Evolutionary conservation across 2,113 vertebrate genomes (phyloP).

Genomic region (Speoplatyrhinus poulsoni): DNA sequence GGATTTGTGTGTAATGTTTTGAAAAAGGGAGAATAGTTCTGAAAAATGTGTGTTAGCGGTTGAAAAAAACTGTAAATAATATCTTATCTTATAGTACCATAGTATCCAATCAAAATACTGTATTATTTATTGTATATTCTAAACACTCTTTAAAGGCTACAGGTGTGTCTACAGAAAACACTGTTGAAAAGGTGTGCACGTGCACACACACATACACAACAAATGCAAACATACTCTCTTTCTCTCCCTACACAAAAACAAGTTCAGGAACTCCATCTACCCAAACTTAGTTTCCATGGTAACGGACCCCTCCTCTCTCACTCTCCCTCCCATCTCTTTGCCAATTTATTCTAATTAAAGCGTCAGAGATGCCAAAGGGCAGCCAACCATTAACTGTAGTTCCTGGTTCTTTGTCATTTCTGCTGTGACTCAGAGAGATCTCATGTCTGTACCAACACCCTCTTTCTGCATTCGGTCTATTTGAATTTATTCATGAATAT

Average conservation of each 20-base stretch:
- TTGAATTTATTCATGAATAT: background rate
- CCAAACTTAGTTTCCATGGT: slow-evolving; percentile 56
- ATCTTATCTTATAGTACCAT: too few relatives aligned
- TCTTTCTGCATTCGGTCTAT: slow-evolving; percentile 1
- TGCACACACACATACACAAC: background rate
- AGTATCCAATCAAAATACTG: too few relatives aligned
- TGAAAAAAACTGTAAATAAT: too few relatives aligned
- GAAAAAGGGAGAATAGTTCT: too few relatives aligned
- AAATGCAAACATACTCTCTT: too few relatives aligned
- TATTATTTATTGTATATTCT: too few relatives aligned
- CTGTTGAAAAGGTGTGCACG: background rate
- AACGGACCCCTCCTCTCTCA: slow-evolving; percentile 34
- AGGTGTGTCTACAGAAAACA: too few relatives aligned
- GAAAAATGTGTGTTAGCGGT: too few relatives aligned
- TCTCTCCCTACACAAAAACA: slow-evolving; percentile 20
- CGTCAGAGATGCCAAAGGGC: slow-evolving; percentile 66
- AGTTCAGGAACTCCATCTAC: slow-evolving; percentile 28
- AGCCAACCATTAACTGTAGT: slow-evolving; percentile 33
- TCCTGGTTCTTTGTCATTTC: slow-evolving; percentile 51
- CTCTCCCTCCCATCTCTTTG: slow-evolving; percentile 1
- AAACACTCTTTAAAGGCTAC: too few relatives aligned
- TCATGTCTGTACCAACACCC: background rate
- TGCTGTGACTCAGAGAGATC: slow-evolving; percentile 55
- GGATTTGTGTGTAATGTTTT: too few relatives aligned
- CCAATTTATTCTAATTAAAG: slow-evolving; percentile 75